Evolutionary conservation across 2,113 vertebrate species (phyloP), one percentile per base, ranked within the genome.

Genomic region (Trogon melanurus): DNA sequence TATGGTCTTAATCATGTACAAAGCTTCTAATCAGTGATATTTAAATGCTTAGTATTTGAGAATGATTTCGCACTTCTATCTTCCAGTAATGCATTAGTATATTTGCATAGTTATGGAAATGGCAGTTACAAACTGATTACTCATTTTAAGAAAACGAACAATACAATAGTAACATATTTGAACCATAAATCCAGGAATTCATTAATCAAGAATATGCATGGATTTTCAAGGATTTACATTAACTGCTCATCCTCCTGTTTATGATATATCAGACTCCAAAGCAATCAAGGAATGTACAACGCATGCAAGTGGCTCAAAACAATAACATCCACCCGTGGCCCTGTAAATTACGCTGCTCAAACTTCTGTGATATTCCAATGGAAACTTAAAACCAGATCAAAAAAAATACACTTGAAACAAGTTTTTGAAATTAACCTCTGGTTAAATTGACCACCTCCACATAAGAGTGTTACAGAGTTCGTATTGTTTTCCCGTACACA

Each of bases 91-190:
- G 51, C 27, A 16, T 81, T 74, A 70, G 13, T 91, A 16, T 84
- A 80, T 84, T 89, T 96, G 65, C 66, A 95, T 80, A 87, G 76
- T 78, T 86, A 80, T 36, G 41, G 67, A 88, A 95, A 81, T 62
- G 3, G 48, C 38, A 71, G 16, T 34, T 85, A 56, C 26, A 53
- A 85, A 94, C 27, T 87, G 70, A 94, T 95, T 95, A 85, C 22
- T 64, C 6, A 0, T 69, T 69, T 87, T 81, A 67, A 61, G 47
- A 91, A 87, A 87, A 78, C 23, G 3, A 91, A 73, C 41, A 66
- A 57, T 32, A 64, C 6, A 18, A 41, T 58, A 54, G 41, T 16
- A 51, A 11, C 8, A 8, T 76, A 73, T 72, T 82, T 79, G 67
- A 88, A 80, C 86, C 48, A 30, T 72, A 80, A 80, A 80, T 70